These are phyloP conservation scores for Eurystomus glaucurus DNA, from an alignment of 2,797 vertebrate species.

Conservation along the genomic window DNA sequence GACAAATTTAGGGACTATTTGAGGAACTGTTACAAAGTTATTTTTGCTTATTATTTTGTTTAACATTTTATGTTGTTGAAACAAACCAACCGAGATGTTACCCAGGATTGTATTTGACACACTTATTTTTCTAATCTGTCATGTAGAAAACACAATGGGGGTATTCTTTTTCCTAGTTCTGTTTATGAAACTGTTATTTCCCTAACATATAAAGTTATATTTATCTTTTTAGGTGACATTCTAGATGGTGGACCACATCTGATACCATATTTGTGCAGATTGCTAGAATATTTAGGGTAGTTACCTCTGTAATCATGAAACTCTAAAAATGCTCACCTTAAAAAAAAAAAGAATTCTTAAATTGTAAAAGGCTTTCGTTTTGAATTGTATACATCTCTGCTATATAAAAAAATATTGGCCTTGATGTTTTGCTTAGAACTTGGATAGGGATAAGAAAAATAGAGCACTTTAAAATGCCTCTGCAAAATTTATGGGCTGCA, in stretches of 20 bases:
- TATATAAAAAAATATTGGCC: not conserved
- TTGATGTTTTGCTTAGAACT: not conserved
- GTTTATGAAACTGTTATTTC: not conserved
- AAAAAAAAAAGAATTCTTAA: not conserved
- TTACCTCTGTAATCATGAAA: not conserved
- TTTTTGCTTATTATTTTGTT: constrained; percentile 12
- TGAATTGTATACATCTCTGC: not conserved
- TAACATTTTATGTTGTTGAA: not conserved
- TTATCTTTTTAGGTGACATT: not conserved
- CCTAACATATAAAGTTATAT: not conserved
- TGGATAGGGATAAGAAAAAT: not conserved
- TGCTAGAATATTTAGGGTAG: not conserved
- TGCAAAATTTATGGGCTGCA: not conserved
- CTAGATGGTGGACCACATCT: not conserved
- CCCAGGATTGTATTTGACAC: not conserved
- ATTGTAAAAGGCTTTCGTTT: not conserved
- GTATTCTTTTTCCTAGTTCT: not conserved
- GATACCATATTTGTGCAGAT: not conserved
- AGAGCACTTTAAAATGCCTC: not conserved
- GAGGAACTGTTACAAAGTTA: not conserved
- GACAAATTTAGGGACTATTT: not conserved
- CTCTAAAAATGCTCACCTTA: not conserved
- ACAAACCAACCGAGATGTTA: not conserved
- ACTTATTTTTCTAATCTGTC: not conserved
- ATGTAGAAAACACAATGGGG: not conserved